Base-by-base conservation (phyloP, 2,797 vertebrate genomes). In the Xyrichtys novacula region DNA sequence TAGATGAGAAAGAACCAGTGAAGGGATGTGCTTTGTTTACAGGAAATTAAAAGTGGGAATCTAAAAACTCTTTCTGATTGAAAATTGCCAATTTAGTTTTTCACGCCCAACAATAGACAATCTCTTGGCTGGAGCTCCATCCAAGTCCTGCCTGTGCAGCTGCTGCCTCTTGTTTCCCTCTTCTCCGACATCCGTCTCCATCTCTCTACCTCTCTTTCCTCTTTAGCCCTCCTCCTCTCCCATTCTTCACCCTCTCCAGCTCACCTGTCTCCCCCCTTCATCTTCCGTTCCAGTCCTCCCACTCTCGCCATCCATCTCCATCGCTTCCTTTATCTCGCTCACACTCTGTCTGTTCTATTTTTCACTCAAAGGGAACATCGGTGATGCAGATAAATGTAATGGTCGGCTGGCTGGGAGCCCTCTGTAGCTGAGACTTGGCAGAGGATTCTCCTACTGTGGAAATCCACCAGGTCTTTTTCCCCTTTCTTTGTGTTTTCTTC, bases 301-400 rank as follows among this genome's bases (percentile, higher is more conserved):
- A 60, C 59, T 49, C 64, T 55, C 34, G 55, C 73, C 53, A 36
- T 83, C 80, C 68, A 55, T 79, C 74, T 75, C 62, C 50, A 71
- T 76, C 55, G 66, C 53, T 68, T 54, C 42, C 55, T 78, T 74
- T 70, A 71, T 81, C 62, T 43, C 26, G 32, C 48, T 38, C 12
- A 0, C 62, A 52, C 55, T 59, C 49, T 60, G 58, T 78, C 63
- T 65, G 20, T 71, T 74, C 56, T 73, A 48, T 62, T 65, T 81
- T 71, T 78, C 58, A 66, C 68, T 74, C 64, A 63, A 66, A 46
- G 40, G 62, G 40, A 55, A 76, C 70, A 68, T 69, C 78, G 43
- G 29, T 59, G 67, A 81, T 84, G 58, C 65, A 80, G 72, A 76
- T 76, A 79, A 67, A 87, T 78, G 76, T 69, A 58, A 75, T 58